Base-by-base conservation (phyloP, 2,797 vertebrate species). In the Manis javanica region DNA sequence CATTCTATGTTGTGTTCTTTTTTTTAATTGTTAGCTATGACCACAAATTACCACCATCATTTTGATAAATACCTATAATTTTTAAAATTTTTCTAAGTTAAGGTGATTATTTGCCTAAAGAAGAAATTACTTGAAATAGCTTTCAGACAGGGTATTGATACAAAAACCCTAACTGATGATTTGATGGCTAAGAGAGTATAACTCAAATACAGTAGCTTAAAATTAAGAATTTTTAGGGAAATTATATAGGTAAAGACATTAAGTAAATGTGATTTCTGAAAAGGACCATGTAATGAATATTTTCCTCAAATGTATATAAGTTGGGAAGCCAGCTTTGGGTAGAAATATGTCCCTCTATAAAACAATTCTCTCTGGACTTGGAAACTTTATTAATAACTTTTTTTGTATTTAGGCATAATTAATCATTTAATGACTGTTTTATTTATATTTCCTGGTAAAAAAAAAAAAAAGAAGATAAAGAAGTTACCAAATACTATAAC, bases 11-110 rank as follows among this genome's bases (percentile, higher is more conserved):
- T 91, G 31, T 66, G 49, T 69, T 79, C 51, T 87, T 92, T 85
- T 63, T 64, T 85, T 64, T 59, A 94, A 94, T 83, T 90, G 13
- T 12, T 79, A 79, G 31, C 9, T 63, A 59, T 49, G 84, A 90
- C 18, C 37, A 89, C 79, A 87, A 83, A 91, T 87, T 86, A 64
- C 5, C 39, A 91, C 7, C 46, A 87, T 92, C 55, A 57, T 46
- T 90, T 78, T 84, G n/a, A 95, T n/a, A 88, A 95, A 96, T 21
- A 69, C 13, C 7, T 63, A 55, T 39, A 94, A 78, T 78, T 93
- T 34, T 46, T 69, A 26, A 74, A 46, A 29, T 18, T 74, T 93
- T 92, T 51, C 63, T 49, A 83, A 88, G 14, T 21, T 42, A 85
- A 66, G 90, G 26, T 78, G 74, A 57, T 66, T 81, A 78, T 74